These are phyloP conservation scores for Charanyca ferruginea DNA, from an alignment of 2,888 invertebrate genomes.

Conservation along the genomic window DNA sequence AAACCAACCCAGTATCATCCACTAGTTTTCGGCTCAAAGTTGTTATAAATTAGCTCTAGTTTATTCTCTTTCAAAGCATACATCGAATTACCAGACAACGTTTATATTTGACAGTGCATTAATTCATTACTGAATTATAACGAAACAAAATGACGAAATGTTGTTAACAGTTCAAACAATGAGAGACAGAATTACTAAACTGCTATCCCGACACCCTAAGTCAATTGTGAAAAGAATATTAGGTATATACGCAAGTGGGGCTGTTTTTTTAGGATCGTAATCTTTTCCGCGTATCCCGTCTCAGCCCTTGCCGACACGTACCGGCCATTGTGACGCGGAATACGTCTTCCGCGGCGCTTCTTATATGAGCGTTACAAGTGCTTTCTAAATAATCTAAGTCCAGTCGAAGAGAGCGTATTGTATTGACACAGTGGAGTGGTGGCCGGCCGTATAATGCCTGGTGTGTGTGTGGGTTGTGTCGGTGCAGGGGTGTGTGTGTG, in stretches of 20 bases:
- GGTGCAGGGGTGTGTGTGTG: constrained; percentile 76
- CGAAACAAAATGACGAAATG: constrained; percentile 26
- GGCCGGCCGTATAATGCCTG: constrained; percentile 90
- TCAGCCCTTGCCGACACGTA: constrained; percentile 88
- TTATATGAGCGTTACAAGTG: constrained; percentile 92
- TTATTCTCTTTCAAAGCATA: neutral
- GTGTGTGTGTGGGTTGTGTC: constrained; percentile 79
- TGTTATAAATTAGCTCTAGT: neutral
- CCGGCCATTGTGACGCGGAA: constrained; percentile 89
- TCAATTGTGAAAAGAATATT: constrained; percentile 85
- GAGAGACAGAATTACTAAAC: constrained; percentile 71
- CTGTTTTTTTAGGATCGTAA: constrained; percentile 91
- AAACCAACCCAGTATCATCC: too few species aligned
- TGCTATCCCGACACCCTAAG: constrained; percentile 74
- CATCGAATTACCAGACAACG: too few species aligned
- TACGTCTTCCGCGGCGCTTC: constrained; percentile 90
- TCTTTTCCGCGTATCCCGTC: constrained; percentile 88
- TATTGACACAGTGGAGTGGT: constrained; percentile 92
- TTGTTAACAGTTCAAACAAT: constrained; percentile 57
- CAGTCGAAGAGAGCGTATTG: constrained; percentile 91
- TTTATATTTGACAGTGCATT: neutral
- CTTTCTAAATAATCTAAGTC: constrained; percentile 92
- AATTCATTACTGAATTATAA: constrained; percentile 6
- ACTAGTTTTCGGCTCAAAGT: too few species aligned
- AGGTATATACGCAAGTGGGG: constrained; percentile 85